Conservation (phyloP, 1,140 invertebrate genomes). For the Trichomalopsis sarcophagae region DNA sequence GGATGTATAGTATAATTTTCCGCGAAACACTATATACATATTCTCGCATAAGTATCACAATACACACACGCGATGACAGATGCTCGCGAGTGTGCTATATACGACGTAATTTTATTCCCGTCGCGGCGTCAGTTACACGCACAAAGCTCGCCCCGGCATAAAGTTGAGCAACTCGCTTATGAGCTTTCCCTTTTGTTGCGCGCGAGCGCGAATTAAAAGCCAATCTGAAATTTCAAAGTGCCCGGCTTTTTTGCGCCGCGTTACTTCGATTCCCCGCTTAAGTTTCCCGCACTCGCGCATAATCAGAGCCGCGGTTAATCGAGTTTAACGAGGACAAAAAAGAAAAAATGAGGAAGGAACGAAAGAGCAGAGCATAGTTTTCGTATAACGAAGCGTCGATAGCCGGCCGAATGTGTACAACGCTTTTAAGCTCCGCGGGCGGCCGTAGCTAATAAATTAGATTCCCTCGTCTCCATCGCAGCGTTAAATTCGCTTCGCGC, state of each 20-base stretch:
- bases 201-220: not conserved
- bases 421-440: not conserved
- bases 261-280: not conserved
- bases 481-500: not conserved
- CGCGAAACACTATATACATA: not conserved
- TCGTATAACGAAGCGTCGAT: not conserved
- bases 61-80: too few species aligned
- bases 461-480: not conserved
- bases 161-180: not conserved
- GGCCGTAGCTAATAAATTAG: not conserved
- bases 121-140: too few species aligned
- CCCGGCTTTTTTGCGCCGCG: not conserved
- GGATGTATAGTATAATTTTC: not conserved
- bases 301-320: not conserved
- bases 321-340: not conserved
- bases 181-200: not conserved
- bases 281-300: not conserved
- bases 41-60: too few species aligned
- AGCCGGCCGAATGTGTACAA: not conserved
- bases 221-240: not conserved
- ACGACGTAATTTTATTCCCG: not conserved
- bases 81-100: too few species aligned
- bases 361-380: not conserved
- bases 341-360: not conserved
- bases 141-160: not conserved